Percentiles rank a stretch among this genome's conserved stretches.
These are phyloP conservation scores for Saccostrea echinata DNA, from an alignment of 1,140 invertebrate species.

Conservation along the genomic window DNA sequence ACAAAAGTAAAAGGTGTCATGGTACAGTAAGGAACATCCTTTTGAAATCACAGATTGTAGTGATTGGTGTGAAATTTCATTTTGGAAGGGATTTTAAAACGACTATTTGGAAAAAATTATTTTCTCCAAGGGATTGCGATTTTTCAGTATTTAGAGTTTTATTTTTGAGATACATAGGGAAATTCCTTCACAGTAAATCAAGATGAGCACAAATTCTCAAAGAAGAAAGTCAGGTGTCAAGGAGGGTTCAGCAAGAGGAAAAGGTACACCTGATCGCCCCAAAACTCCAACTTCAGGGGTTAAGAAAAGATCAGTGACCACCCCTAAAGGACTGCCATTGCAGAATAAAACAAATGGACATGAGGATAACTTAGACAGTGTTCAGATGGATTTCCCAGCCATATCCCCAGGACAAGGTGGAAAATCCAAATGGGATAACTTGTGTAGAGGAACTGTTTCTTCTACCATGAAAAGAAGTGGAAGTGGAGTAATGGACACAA, in stretches of 20 bases:
- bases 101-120: neutral
- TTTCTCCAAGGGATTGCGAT: neutral
- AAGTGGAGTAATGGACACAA: constrained; percentile 3
- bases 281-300: neutral
- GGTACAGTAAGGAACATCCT: constrained; percentile 22
- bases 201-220: constrained; percentile 22
- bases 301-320: neutral
- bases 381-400: constrained; percentile 19
- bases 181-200: neutral
- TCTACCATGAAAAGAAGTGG: constrained; percentile 20
- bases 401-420: constrained; percentile 21
- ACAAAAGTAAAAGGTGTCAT: constrained; percentile 29
- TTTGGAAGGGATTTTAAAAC: neutral
- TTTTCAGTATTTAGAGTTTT: neutral
- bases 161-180: neutral
- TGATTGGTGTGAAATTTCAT: constrained; percentile 6
- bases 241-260: neutral
- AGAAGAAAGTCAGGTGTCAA: constrained; percentile 14
- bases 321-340: constrained; percentile 18
- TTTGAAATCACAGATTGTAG: constrained; percentile 1
- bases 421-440: constrained; percentile 38
- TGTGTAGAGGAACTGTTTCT: constrained; percentile 11
- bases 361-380: neutral
- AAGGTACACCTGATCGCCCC: neutral
- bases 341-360: constrained; percentile 20